A percentile compares a stretch with the other conserved stretches of the same genome.
Evolutionary conservation across 2,888 invertebrate genomes (phyloP).

Genomic region (Drosophila mettleri): DNA sequence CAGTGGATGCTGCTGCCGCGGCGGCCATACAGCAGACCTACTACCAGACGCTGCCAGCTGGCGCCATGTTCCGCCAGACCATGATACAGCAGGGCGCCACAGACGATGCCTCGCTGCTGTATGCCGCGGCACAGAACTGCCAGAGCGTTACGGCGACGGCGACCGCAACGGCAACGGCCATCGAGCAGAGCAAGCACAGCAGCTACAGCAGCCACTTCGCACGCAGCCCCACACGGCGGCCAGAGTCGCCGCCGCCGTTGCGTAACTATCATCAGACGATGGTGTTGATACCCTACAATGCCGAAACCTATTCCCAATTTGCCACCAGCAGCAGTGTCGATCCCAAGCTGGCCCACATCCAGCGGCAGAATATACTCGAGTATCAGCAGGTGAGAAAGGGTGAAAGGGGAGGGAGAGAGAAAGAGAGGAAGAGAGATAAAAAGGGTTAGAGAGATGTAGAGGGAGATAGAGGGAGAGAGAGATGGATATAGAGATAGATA

Average conservation of each 20-base stretch:
- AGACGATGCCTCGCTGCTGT: slow-evolving; percentile 83
- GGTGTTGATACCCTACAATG: slow-evolving; percentile 89
- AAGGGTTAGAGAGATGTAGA: not conserved
- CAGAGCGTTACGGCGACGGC: slow-evolving; percentile 75
- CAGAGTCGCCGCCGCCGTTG: slow-evolving; percentile 90
- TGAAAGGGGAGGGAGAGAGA: not conserved
- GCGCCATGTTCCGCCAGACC: slow-evolving; percentile 84
- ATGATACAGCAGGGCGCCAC: slow-evolving; percentile 82
- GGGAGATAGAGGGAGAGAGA: not conserved
- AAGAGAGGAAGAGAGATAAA: not conserved
- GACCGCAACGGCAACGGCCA: slow-evolving; percentile 57
- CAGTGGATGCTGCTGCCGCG: slow-evolving; percentile 77
- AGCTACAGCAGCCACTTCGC: slow-evolving; percentile 84
- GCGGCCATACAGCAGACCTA: slow-evolving; percentile 81
- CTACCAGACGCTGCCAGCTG: slow-evolving; percentile 84
- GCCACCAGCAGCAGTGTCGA: slow-evolving; percentile 83
- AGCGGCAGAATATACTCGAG: slow-evolving; percentile 84
- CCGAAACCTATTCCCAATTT: slow-evolving; percentile 85
- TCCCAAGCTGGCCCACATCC: slow-evolving; percentile 82
- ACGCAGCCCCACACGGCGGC: slow-evolving; percentile 85
- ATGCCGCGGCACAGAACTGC: slow-evolving; percentile 83
- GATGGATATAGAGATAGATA: too few species aligned
- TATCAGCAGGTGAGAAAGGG: slow-evolving; percentile 84
- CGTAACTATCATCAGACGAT: slow-evolving; percentile 89
- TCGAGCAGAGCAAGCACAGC: slow-evolving; percentile 80